Evolutionary conservation across 2,888 invertebrate species (phyloP), one percentile per base, ranked within the genome.

Genomic region (Trilocha varians): DNA sequence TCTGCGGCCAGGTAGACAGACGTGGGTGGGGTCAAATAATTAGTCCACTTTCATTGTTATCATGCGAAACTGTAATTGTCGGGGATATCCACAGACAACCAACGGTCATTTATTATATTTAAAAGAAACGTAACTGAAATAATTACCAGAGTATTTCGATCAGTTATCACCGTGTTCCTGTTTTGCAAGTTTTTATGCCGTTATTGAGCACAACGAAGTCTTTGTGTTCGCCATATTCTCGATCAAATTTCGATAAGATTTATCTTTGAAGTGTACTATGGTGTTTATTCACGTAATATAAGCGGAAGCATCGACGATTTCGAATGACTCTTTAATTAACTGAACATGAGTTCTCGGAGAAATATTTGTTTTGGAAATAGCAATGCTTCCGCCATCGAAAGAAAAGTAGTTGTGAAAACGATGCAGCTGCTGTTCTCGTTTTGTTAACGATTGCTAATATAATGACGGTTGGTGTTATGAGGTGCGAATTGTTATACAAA

Each of bases 11-110:
- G 25, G 25, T 25, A 25, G 3, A 3, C 25, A 1, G 25, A 11
- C 25, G 13, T 46, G 45, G 50, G 50, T 45, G 46, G 49, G 49
- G 53, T 49, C 49, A 49, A 49, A 45, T 56, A 54, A 58, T 57
- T 55, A 53, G 52, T 53, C 47, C 25, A 49, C 50, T 53, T 47
- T 49, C 38, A 35, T 42, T 44, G 44, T 33, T 44, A 34, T n/a
- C 13, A 50, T 53, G 53, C 51, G 53, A 51, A 50, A 51, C 53
- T 9, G 25, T 11, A 25, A n/a, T n/a, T n/a, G n/a, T n/a, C n/a
- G n/a, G n/a, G n/a, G n/a, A n/a, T n/a, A n/a, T n/a, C n/a, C n/a
- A n/a, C n/a, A n/a, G n/a, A n/a, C n/a, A n/a, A n/a, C n/a, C n/a
- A n/a, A n/a, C n/a, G n/a, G n/a, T n/a, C n/a, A n/a, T n/a, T n/a